phyloP scores from a whole-genome alignment of 2,888 invertebrate species.

The Erebia aethiops region DNA sequence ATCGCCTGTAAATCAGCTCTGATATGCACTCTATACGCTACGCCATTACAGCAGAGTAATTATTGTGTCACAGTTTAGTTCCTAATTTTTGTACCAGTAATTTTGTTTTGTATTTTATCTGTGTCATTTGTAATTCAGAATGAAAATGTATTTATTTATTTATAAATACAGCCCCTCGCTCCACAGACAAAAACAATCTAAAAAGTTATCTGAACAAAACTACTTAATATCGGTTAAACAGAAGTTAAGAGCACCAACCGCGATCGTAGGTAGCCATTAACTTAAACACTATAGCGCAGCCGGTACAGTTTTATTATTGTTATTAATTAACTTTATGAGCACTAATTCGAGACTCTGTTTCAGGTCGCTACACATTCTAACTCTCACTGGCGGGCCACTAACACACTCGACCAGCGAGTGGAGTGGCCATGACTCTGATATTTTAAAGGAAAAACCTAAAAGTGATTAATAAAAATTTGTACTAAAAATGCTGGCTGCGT shows the following conservation, averaged over 20 bases:
- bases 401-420: slow-evolving; percentile 53
- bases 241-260: neutral
- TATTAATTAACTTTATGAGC: slow-evolving; percentile 51
- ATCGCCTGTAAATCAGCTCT: too few relatives aligned
- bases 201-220: neutral
- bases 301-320: slow-evolving; percentile 34
- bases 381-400: slow-evolving; percentile 73
- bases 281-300: slow-evolving; percentile 19
- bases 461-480: too few relatives aligned
- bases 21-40: too few relatives aligned
- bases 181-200: too few relatives aligned
- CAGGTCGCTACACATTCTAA: slow-evolving; percentile 65
- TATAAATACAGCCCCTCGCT: too few relatives aligned
- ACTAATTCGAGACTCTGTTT: slow-evolving; percentile 51
- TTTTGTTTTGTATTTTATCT: too few relatives aligned
- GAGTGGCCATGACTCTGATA: slow-evolving; percentile 26
- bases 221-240: neutral
- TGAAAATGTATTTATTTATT: too few relatives aligned
- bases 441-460: neutral
- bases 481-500: too few relatives aligned
- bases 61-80: too few relatives aligned
- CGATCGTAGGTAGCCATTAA: slow-evolving; percentile 20
- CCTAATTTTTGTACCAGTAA: too few relatives aligned
- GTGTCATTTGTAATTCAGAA: too few relatives aligned
- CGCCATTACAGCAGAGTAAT: too few relatives aligned